Conservation (phyloP, 2,113 vertebrate genomes). For the Menura novaehollandiae region DNA sequence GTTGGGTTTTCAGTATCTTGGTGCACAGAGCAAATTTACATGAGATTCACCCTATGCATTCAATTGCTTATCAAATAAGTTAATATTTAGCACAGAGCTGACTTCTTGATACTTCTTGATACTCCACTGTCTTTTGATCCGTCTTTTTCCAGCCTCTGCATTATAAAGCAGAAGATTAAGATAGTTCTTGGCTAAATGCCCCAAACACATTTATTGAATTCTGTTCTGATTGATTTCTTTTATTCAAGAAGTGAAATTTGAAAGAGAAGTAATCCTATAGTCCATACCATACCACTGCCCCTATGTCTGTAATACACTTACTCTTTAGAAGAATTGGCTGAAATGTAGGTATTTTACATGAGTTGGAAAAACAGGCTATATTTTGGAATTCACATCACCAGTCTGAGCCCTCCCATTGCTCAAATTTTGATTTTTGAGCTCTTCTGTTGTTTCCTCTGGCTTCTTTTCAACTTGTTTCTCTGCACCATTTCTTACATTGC, state of each 20-base stretch:
- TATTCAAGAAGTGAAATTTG: background rate
- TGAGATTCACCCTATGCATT: background rate
- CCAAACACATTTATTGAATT: background rate
- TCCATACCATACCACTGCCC: too few relatives aligned
- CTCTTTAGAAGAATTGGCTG: background rate
- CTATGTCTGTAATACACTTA: background rate
- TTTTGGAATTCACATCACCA: background rate
- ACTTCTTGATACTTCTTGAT: background rate
- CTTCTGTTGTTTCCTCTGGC: background rate
- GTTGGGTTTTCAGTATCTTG: background rate
- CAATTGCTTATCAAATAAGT: background rate
- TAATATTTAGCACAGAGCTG: background rate
- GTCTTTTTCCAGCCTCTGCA: background rate
- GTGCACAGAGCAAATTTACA: background rate
- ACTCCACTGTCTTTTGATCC: background rate
- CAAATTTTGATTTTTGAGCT: background rate
- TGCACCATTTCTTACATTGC: background rate
- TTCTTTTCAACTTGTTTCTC: background rate
- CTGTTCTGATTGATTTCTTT: background rate
- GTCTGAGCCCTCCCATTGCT: rapidly evolving
- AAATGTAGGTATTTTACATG: background rate
- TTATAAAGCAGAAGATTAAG: background rate
- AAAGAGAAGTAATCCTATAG: background rate
- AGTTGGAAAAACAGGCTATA: background rate
- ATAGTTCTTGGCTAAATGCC: background rate